Evolutionary conservation across 2,888 invertebrate genomes (phyloP).

Genomic region (Thelaira solivaga): DNA sequence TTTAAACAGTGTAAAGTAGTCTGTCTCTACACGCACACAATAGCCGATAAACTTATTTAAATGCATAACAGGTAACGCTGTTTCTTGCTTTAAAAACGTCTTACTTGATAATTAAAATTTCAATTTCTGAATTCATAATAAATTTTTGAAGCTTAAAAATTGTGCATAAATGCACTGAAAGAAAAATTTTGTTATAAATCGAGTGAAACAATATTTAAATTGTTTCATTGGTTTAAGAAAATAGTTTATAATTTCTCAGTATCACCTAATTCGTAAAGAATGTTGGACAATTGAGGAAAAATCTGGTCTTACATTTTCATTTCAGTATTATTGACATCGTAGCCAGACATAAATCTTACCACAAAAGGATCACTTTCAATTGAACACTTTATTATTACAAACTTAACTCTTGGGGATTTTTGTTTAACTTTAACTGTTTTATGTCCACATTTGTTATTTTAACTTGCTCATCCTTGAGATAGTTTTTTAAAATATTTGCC

Average conservation of each 20-base stretch:
- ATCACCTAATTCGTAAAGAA: constrained; percentile 63
- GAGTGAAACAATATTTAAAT: no score
- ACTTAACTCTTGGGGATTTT: constrained; percentile 57
- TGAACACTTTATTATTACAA: constrained; percentile 69
- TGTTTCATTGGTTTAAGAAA: no score
- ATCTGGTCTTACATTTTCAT: constrained; percentile 72
- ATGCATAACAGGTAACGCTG: no score
- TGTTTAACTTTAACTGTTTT: constrained; percentile 68
- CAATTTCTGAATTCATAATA: no score
- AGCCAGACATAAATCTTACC: constrained; percentile 65
- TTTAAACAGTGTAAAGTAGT: no score
- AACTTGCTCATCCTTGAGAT: constrained; percentile 66
- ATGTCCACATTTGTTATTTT: constrained; percentile 63
- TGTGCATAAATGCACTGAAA: no score
- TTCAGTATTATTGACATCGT: constrained; percentile 68
- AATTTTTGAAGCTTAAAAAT: no score
- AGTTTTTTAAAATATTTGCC: constrained; percentile 65
- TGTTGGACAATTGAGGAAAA: constrained; percentile 66
- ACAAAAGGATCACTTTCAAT: constrained; percentile 68
- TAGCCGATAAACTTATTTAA: no score
- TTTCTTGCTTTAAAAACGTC: no score
- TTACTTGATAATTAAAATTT: no score
- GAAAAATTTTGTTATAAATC: no score
- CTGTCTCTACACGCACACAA: no score
- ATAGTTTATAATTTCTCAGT: constrained; percentile 68